These are phyloP conservation scores for Columba janthina DNA, from an alignment of 2,113 vertebrate genomes.

Conservation along the genomic window DNA sequence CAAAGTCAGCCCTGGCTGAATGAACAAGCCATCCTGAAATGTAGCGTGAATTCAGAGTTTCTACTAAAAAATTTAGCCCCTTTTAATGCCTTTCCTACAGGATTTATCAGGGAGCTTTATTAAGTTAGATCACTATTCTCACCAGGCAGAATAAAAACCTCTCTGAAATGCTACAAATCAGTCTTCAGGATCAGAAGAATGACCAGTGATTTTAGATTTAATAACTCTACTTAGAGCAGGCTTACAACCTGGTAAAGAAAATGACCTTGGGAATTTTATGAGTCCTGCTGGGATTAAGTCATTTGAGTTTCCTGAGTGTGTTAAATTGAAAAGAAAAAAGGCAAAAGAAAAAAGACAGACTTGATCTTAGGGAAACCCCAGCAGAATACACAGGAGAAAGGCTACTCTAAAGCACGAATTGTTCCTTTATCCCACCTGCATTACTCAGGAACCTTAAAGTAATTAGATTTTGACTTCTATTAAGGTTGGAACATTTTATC, in stretches of 20 bases:
- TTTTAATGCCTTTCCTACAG: not conserved
- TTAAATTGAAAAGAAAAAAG: not conserved
- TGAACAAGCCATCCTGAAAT: not conserved
- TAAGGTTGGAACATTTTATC: not conserved
- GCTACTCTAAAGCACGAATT: not conserved
- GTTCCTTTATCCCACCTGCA: not conserved
- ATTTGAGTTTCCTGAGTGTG: not conserved
- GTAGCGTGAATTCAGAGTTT: not conserved
- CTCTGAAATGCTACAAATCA: not conserved
- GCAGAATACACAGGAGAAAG: not conserved
- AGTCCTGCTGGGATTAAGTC: not conserved
- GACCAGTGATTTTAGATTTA: not conserved
- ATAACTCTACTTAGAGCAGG: not conserved
- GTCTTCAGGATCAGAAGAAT: not conserved
- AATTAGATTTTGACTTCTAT: not conserved
- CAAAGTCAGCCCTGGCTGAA: not conserved
- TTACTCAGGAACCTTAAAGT: not conserved
- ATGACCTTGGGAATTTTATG: not conserved
- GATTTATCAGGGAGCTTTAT: not conserved
- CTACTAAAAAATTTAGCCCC: not conserved
- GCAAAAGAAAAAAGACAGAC: not conserved
- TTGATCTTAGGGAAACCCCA: not conserved
- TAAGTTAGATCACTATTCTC: not conserved
- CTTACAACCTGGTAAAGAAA: not conserved
- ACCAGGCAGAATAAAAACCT: not conserved